Evolutionary conservation across 2,797 vertebrate species (phyloP).

Genomic region (Cuculus canorus): DNA sequence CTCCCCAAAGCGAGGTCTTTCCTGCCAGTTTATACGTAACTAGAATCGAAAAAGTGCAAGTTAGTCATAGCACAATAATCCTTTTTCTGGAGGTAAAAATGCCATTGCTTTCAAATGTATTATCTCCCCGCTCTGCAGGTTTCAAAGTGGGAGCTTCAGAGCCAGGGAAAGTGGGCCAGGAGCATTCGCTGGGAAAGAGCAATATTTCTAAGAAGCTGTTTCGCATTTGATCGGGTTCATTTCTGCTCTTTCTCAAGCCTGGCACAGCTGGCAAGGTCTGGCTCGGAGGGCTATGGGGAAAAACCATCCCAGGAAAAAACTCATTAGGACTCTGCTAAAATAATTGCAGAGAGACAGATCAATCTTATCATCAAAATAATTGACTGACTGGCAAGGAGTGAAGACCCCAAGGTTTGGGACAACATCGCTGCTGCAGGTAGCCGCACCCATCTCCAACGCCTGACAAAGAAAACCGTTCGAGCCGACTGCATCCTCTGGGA

Average conservation of each 20-base stretch:
- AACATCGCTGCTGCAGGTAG: not conserved
- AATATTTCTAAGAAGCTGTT: constrained; percentile 8
- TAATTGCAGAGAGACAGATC: not conserved
- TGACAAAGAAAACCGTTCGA: constrained; percentile 28
- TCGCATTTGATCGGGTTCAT: not conserved
- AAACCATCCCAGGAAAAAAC: constrained; percentile 21
- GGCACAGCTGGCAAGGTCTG: constrained; percentile 44
- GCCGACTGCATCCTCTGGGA: constrained; percentile 22
- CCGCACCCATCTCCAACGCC: not conserved
- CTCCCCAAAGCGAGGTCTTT: not conserved
- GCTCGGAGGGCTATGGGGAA: not conserved
- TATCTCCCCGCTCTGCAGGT: constrained; percentile 45
- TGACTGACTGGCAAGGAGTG: not conserved
- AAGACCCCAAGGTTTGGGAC: not conserved
- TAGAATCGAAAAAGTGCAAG: not conserved
- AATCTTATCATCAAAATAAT: not conserved
- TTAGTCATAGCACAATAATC: constrained; percentile 35
- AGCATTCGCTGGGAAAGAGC: not conserved
- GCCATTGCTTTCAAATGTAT: constrained; percentile 46
- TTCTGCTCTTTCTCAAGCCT: constrained; percentile 30
- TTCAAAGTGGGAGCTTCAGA: constrained; percentile 67
- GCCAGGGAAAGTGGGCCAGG: constrained; percentile 49
- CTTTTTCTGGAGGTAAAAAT: constrained; percentile 42
- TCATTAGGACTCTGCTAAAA: constrained; percentile 30
- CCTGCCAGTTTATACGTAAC: not conserved